Base-by-base conservation (phyloP, 2,113 vertebrate genomes). In the Willisornis vidua region DNA sequence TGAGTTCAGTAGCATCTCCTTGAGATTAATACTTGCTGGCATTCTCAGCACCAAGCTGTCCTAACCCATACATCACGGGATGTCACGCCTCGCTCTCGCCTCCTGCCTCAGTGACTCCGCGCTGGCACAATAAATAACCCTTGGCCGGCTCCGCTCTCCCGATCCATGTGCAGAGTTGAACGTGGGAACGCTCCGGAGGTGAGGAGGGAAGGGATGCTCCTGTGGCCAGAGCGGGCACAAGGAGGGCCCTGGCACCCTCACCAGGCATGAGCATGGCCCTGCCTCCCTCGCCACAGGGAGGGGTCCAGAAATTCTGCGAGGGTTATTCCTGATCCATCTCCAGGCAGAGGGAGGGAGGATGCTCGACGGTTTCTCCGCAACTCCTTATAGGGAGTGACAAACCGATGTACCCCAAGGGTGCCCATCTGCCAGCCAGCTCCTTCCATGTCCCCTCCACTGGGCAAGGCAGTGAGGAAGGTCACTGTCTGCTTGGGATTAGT, bases 11-110 rank as follows among this genome's bases (percentile, higher is more conserved):
- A 94, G 97, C 96, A 95, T 97, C 98, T 97, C 97, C 96, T 97
- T 98, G 98, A 99, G 97, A 97, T 97, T 99, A 98, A 99, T 99
- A 95, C 98, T 97, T 94, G 95, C 31, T 98, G 98, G 98, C 98
- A 98, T 97, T 81, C 97, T 98, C 96, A 93, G 98, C 98, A 98
- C 98, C 97, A 96, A 93, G 89, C 98, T 99, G 99, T 99, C 98
- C 98, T 98, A 98, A 98, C 98, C 97, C 97, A 98, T 99, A 98
- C 97, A 98, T 99, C 98, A 99, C 94, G 35, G 95, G 90, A 95
- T 97, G 97, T 98, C 98, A 98, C 46, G 55, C 62, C 55, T 59
- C 24, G 66, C 95, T 31, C 96, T 95, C 94, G 94, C 95, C 94
- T 95, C 92, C 93, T 96, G 95, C 96, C 97, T 97, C 93, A 8